Base-by-base conservation (phyloP, 37 sponge, comb jelly and placozoan genomes). In the Halichondria panicea region DNA sequence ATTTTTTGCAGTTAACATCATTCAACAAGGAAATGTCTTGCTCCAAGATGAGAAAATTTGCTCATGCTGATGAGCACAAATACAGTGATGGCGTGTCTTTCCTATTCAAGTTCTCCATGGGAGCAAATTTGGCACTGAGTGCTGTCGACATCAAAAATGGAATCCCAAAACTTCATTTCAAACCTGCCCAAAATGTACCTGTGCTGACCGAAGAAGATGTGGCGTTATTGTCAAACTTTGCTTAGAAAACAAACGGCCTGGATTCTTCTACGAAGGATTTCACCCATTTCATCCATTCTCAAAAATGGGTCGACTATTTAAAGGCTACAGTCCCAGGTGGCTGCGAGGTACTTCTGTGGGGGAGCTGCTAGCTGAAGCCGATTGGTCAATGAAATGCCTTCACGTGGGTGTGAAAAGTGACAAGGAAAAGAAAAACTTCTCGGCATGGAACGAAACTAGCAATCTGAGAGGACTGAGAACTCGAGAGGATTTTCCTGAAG, bases 331-430 rank as follows among this genome's bases (percentile, higher is more conserved):
- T 8, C 86, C 86, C 6, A 1, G 0, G 28, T 85, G 72, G 72
- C 38, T 85, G 34, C 52, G 80, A 1, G 55, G 56, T 0, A 85
- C 86, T 0, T 68, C 66, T 3, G 21, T 85, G 37, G 86, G 86
- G 2, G 53, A 85, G 63, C 43, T 68, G 8, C 73, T 85, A 7
- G 33, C 54, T 2, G 80, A 78, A 36, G 71, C 40, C 27, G 86
- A 85, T 43, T 85, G 86, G 86, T 8, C 5, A 21, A 85, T 85
- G 86, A 85, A 85, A 36, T 78, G 86, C 41, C 56, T 85, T 8
- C 80, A 66, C 12, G 44, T 61, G 3, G 86, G 86, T 18, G 34
- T 44, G 4, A 64, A 11, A 22, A 64, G 22, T 40, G 53, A 85
- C 55, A 42, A 79, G 19, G 12, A 74, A 4, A 72, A 71, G 56